Base-by-base conservation (phyloP, 2,113 vertebrate genomes). In the Perca schrenkii region DNA sequence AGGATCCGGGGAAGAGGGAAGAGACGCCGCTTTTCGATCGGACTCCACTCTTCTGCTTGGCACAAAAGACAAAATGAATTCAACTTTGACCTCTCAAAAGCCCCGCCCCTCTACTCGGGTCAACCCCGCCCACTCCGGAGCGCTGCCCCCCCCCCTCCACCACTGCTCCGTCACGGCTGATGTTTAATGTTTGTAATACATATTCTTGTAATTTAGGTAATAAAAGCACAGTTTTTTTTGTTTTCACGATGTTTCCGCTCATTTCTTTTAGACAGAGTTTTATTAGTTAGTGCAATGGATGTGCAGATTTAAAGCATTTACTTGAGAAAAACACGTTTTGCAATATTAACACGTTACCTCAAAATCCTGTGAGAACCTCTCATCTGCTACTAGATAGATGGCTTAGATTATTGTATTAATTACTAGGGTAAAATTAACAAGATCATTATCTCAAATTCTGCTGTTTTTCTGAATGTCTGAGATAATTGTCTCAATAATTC, bases 1-100 rank as follows among this genome's bases (percentile, higher is more conserved):
- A 95, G 95, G 94, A 95, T 87, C 91, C 92, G 95, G 95, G 95
- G 95, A 95, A 94, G 89, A 95, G 95, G 95, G 95, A 95, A 94
- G 91, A 91, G 92, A 93, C 90, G 61, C 92, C 89, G 88, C 89
- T 90, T 66, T 69, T 91, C 82, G 94, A 92, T 95, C 88, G 81
- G 91, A 93, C 94, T 95, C 93, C 94, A 95, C 91, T 95, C 95
- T 93, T 81, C 90, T 88, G 93, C 92, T 93, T 79, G 66, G 87
- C 93, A 94, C 93, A 94, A 95, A 94, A 95, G 92, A 93, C 88
- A 85, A 64, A 89, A 74, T 83, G 82, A 53, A n/a, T 86, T 93
- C 91, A 94, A 92, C 94, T 94, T 86, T 93, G 91, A 94, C 93
- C 93, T 84, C 57, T 72, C 25, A 57, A 10, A 28, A 2, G 86